Conservation (phyloP, 2,888 invertebrate genomes). For the Ectemnius cavifrons region DNA sequence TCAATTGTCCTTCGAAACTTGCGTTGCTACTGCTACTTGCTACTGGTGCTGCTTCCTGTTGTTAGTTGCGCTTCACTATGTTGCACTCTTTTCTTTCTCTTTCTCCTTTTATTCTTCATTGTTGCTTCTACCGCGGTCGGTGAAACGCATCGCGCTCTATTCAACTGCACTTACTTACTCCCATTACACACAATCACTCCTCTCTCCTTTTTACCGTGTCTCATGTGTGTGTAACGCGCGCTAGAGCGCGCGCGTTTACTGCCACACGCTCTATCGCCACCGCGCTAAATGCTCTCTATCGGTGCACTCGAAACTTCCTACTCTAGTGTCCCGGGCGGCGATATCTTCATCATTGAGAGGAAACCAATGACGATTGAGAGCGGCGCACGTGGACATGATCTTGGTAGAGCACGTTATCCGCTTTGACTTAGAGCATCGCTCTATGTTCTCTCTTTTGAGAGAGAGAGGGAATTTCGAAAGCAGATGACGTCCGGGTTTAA, state of each 20-base stretch:
- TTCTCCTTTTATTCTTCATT: constrained; percentile 3
- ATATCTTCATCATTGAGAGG: neutral
- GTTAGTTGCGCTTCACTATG: neutral
- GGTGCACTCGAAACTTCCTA: too few species aligned
- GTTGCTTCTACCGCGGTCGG: constrained; percentile 38
- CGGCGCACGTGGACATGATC: neutral
- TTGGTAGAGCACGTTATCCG: neutral
- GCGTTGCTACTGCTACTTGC: too few species aligned
- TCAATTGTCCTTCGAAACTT: constrained; percentile 68
- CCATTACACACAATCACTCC: constrained; percentile 10
- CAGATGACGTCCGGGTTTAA: constrained; percentile 42
- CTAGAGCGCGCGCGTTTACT: neutral
- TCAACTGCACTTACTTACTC: constrained; percentile 25
- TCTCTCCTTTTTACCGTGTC: constrained; percentile 22
- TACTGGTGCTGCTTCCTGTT: constrained; percentile 42
- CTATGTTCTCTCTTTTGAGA: too few species aligned
- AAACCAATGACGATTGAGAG: neutral
- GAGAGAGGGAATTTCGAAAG: constrained; percentile 36
- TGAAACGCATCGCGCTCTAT: constrained; percentile 50
- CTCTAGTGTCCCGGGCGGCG: too few species aligned
- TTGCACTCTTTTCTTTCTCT: constrained; percentile 11
- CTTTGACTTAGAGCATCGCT: neutral
- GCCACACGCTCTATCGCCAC: too few species aligned
- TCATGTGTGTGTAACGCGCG: neutral
- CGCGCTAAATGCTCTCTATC: too few species aligned